Evolutionary conservation across 2,888 invertebrate genomes (phyloP).

Genomic region (Agrochola lota): DNA sequence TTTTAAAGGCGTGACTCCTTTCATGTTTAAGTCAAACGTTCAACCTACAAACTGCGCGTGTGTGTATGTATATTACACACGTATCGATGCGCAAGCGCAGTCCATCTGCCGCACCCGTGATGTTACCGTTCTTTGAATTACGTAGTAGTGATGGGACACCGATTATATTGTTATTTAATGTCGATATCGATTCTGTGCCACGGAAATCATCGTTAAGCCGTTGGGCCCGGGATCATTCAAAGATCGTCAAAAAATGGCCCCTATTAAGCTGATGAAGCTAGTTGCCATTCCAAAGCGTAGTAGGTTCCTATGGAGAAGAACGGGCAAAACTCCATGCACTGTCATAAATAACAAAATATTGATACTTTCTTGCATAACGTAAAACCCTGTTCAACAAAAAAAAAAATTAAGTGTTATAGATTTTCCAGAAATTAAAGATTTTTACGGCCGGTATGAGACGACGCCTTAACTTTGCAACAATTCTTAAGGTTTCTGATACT

Average conservation of each 20-base stretch:
- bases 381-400: neutral
- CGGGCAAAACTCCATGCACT: neutral
- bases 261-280: neutral
- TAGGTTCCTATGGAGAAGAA: neutral
- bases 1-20: slow-evolving; percentile 6
- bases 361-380: neutral
- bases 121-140: slow-evolving; percentile 67
- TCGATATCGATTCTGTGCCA: slow-evolving; percentile 10
- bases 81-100: slow-evolving; percentile 40
- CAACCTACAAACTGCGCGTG: slow-evolving; percentile 30
- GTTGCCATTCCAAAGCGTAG: neutral
- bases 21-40: slow-evolving; percentile 33
- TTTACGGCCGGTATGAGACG: too few relatives aligned
- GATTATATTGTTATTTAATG: neutral
- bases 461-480: too few relatives aligned
- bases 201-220: too few relatives aligned
- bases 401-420: too few relatives aligned
- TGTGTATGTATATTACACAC: slow-evolving; percentile 20
- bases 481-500: too few relatives aligned
- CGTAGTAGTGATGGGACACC: slow-evolving; percentile 51
- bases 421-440: neutral
- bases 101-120: slow-evolving; percentile 69
- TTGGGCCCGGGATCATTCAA: neutral
- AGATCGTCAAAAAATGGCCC: too few relatives aligned
- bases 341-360: too few relatives aligned